Conservation (phyloP, 2,113 vertebrate species). For the Sander vitreus region DNA sequence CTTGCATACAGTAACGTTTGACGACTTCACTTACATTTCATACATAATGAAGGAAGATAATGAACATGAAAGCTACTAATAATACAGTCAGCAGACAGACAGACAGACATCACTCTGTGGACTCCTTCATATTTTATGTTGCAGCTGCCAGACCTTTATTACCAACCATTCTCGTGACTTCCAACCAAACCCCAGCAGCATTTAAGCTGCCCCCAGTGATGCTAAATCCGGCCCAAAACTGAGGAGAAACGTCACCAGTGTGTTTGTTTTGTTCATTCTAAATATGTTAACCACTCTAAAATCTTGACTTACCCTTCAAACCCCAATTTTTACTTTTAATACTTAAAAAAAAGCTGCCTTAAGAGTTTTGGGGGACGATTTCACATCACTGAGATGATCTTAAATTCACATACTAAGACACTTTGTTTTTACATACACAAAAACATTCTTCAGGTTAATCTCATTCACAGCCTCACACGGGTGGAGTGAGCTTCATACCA, state of each 20-base stretch:
- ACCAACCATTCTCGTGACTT: background rate
- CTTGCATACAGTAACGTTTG: background rate
- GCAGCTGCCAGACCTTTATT: constrained; percentile 33
- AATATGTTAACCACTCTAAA: background rate
- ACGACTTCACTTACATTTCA: constrained; percentile 11
- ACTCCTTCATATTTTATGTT: constrained; percentile 25
- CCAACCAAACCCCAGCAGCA: background rate
- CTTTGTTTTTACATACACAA: constrained; percentile 46
- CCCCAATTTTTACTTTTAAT: background rate
- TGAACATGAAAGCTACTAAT: background rate
- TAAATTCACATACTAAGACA: constrained; percentile 38
- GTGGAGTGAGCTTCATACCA: background rate
- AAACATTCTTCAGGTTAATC: constrained; percentile 15
- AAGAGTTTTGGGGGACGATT: constrained; percentile 21
- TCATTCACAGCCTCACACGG: background rate
- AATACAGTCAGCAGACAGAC: background rate
- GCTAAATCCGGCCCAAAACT: constrained; percentile 26
- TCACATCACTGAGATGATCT: constrained; percentile 22
- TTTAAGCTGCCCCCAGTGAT: constrained; percentile 17
- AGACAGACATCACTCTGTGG: background rate
- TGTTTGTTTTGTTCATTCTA: background rate
- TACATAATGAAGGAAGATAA: background rate
- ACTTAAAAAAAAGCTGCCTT: background rate
- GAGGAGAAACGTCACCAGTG: background rate
- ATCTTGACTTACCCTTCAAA: background rate